phyloP scores from a whole-genome alignment of 2,888 invertebrate species.

The Steinernema hermaphroditum region DNA sequence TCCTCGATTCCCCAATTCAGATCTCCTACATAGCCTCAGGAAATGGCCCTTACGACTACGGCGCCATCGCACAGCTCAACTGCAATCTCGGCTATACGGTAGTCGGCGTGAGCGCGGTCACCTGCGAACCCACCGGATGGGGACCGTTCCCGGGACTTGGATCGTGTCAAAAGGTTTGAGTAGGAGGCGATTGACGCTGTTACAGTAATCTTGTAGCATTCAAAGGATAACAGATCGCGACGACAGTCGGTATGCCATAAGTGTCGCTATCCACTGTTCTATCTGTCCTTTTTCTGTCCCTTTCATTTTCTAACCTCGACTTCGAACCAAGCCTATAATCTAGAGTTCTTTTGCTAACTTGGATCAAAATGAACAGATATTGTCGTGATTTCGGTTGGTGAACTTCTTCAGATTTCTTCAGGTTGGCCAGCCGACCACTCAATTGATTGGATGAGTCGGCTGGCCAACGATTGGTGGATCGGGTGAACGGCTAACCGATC shows the following conservation, averaged over 20 bases:
- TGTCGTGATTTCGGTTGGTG: no score
- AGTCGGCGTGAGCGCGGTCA: constrained; percentile 33
- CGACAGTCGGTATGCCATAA: constrained; percentile 15
- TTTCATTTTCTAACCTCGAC: no score
- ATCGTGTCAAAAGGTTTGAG: constrained; percentile 38
- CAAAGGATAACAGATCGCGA: not conserved
- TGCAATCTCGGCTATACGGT: constrained; percentile 38
- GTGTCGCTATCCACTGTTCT: not conserved
- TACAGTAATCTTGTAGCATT: not conserved
- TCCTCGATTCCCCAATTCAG: not conserved
- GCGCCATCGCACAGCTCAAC: constrained; percentile 38
- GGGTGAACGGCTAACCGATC: no score
- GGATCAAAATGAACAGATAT: no score
- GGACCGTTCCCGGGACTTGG: constrained; percentile 37
- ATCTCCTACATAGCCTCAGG: constrained; percentile 38
- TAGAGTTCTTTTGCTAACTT: no score
- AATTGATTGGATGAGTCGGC: no score
- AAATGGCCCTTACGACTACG: constrained; percentile 39
- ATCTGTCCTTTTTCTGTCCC: not conserved
- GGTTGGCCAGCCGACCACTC: no score
- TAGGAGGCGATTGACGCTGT: not conserved
- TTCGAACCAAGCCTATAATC: no score
- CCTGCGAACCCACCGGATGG: constrained; percentile 38
- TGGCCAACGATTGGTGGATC: no score
- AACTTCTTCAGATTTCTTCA: no score